Base-by-base conservation (phyloP, 2,888 invertebrate genomes). In the Andricus curvator region DNA sequence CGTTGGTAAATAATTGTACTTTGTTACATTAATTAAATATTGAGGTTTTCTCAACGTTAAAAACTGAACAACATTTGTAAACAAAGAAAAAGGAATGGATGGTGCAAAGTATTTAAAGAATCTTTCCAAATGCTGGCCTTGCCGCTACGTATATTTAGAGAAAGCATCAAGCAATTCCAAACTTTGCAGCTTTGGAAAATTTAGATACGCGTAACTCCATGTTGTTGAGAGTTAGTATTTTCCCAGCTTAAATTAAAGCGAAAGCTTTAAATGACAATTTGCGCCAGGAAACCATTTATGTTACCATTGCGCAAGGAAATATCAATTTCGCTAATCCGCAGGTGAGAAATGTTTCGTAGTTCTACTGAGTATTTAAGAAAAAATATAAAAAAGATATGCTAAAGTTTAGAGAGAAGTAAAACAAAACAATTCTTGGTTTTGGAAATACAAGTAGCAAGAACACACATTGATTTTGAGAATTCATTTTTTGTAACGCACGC, bases 21-120 rank as follows among this genome's bases (percentile, higher is more conserved):
- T 83, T 76, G 80, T 80, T 81, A 84, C 86, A 85, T 85, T 85
- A 84, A 85, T 85, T 86, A 84, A 83, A 79, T 78, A 78, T 83
- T 78, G 84, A 85, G 84, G 84, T 62, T 62, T 62, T 4, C 25
- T 11, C 5, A 82, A 78, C 79, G 65, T 85, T 85, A 82, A 85
- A 87, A 87, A 83, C 83, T 81, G 48, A 83, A 78, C 37, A 70
- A 74, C 79, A 79, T 80, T 78, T 83, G 78, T 80, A 84, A 85
- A 87, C 84, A 85, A 81, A 78, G 78, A 77, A 37, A 74, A 62
- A 80, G 78, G 60, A 25, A 56, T n/a, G 25, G 65, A 77, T 70
- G 68, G 44, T 78, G 64, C 65, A 78, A 15, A 20, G 66, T 67
- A 37, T 33, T 37, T 13, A 33, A n/a, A 25, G 41, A 41, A 33